Percentiles rank a stretch among this genome's conserved stretches.
Conservation (phyloP, 2,797 vertebrate genomes). For the Chromis chromis region DNA sequence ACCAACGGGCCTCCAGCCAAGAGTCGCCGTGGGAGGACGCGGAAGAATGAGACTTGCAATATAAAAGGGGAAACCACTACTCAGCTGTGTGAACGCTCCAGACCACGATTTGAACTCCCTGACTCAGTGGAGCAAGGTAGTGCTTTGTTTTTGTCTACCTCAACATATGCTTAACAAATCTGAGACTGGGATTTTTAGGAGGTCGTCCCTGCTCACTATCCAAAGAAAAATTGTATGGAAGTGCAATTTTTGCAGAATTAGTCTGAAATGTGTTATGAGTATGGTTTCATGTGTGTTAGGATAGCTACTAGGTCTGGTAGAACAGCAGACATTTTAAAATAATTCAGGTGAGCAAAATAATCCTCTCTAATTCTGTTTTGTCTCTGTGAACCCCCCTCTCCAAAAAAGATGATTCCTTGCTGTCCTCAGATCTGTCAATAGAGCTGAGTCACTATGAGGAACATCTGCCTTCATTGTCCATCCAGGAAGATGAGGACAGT, state of each 20-base stretch:
- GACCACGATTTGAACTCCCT: conserved; percentile 67
- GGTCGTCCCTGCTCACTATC: neutral
- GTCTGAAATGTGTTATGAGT: neutral
- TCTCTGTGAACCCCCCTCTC: neutral
- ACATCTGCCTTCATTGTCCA: conserved; percentile 54
- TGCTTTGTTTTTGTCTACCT: neutral
- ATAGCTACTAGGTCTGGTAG: neutral
- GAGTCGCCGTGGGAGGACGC: conserved; percentile 15
- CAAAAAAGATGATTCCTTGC: conserved; percentile 71
- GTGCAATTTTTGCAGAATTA: neutral
- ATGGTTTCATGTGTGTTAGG: neutral
- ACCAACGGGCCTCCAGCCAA: conserved; percentile 18
- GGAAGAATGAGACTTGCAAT: conserved; percentile 1
- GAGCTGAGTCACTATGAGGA: conserved; percentile 77
- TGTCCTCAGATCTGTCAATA: conserved; percentile 81
- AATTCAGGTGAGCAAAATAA: neutral
- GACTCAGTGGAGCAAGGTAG: conserved; percentile 66
- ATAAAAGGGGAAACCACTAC: neutral
- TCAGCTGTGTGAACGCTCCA: conserved; percentile 18
- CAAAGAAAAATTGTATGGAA: neutral
- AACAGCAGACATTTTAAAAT: neutral
- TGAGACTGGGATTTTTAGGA: neutral
- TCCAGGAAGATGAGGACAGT: conserved; percentile 69
- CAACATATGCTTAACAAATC: neutral
- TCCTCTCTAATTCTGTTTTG: conserved; percentile 31